Conservation (phyloP, 1,140 invertebrate genomes). For the Hypothenemus hampei region DNA sequence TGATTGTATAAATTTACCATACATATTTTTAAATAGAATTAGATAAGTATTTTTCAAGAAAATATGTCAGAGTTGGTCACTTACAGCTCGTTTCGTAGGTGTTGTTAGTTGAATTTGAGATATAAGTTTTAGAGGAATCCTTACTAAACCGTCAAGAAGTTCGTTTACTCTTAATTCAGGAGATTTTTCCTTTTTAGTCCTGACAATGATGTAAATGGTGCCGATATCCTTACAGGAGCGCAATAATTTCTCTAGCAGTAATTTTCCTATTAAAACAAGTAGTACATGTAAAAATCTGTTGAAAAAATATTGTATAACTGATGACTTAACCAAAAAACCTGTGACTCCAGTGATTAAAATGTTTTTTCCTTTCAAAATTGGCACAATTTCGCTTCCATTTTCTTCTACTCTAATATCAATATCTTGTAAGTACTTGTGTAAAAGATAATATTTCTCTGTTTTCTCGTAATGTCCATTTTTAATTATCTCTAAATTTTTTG, state of each 20-base stretch:
- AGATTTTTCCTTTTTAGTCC: slow-evolving; percentile 73
- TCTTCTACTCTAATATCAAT: slow-evolving; percentile 14
- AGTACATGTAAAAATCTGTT: not conserved
- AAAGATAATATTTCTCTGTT: slow-evolving; percentile 1
- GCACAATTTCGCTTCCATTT: slow-evolving; percentile 30
- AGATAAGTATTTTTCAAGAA: too few species aligned
- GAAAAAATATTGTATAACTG: not conserved
- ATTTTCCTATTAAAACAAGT: slow-evolving; percentile 53
- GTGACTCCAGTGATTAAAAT: slow-evolving; percentile 40
- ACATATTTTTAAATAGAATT: too few species aligned
- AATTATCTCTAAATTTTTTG: slow-evolving; percentile 14
- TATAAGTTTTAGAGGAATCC: not conserved
- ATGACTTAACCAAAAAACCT: slow-evolving; percentile 45
- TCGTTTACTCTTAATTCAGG: slow-evolving; percentile 56
- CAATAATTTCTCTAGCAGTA: slow-evolving; percentile 77
- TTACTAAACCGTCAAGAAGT: slow-evolving; percentile 59
- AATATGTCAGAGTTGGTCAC: too few species aligned
- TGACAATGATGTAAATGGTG: slow-evolving; percentile 70
- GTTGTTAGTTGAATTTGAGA: too few species aligned
- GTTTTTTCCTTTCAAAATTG: slow-evolving; percentile 34
- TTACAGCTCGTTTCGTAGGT: too few species aligned
- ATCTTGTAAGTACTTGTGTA: slow-evolving; percentile 10
- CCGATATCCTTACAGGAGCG: slow-evolving; percentile 68
- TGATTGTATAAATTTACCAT: too few species aligned
- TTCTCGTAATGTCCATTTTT: not conserved